These are phyloP conservation scores for Rhipidura dahli DNA, from an alignment of 2,113 vertebrate species.

Conservation along the genomic window DNA sequence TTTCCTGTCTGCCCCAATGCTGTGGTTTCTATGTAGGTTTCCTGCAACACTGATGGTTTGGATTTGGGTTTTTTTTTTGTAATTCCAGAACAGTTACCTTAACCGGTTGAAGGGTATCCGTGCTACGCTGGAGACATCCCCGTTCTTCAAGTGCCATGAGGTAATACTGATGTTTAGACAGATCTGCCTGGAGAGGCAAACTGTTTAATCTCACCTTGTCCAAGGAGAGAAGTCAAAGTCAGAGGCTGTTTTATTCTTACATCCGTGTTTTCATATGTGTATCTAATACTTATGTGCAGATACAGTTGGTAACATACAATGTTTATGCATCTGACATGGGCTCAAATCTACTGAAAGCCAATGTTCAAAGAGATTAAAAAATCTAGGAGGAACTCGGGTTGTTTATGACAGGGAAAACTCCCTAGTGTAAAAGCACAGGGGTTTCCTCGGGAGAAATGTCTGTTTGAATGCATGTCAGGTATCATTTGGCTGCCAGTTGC, in stretches of 20 bases:
- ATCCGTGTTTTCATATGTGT: not conserved
- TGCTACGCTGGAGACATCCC: slow-evolving; percentile 84
- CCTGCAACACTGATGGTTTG: not conserved
- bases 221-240: not conserved
- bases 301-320: not conserved
- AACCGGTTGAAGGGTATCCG: slow-evolving; percentile 85
- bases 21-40: not conserved
- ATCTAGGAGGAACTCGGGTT: not conserved
- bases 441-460: not conserved
- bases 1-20: not conserved
- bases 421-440: not conserved
- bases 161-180: slow-evolving; percentile 60
- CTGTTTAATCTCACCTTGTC: not conserved
- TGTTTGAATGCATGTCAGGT: not conserved
- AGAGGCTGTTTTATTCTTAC: not conserved
- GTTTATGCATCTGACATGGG: not conserved
- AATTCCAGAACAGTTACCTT: slow-evolving; percentile 82
- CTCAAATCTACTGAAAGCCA: not conserved
- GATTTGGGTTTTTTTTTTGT: not conserved
- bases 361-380: not conserved
- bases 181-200: not conserved
- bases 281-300: not conserved
- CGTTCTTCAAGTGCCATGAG: slow-evolving; percentile 95
- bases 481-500: not conserved
- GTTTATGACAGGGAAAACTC: not conserved